phyloP scores from a whole-genome alignment of 1,140 invertebrate species.

The Scaptomyza hsui region DNA sequence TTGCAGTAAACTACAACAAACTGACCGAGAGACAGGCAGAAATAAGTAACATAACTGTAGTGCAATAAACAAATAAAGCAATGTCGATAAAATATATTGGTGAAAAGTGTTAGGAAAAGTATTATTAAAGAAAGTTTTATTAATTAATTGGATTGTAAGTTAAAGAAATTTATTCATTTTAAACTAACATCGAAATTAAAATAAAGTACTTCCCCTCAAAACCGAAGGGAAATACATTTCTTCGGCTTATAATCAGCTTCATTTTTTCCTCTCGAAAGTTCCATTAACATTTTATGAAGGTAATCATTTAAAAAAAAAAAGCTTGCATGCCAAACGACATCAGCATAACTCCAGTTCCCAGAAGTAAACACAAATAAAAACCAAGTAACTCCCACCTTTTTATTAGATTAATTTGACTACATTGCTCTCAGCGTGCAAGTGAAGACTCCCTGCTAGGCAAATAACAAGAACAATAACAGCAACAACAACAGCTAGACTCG shows the following conservation, averaged over 20 bases:
- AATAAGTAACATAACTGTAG: not conserved
- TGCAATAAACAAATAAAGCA: not conserved
- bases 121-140: not conserved
- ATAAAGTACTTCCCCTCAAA: not conserved
- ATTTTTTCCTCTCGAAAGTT: constrained; percentile 7
- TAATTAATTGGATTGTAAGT: not conserved
- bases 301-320: constrained; percentile 25
- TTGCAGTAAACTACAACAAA: constrained; percentile 1
- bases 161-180: not conserved
- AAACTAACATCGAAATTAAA: not conserved
- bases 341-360: constrained; percentile 16
- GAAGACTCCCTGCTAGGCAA: constrained; percentile 54
- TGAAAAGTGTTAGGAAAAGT: not conserved
- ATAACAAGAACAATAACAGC: constrained; percentile 21
- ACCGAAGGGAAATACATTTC: not conserved
- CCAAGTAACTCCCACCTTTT: constrained; percentile 69
- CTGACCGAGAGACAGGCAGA: not conserved
- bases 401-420: constrained; percentile 78
- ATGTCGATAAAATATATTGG: not conserved
- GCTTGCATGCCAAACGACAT: constrained; percentile 15
- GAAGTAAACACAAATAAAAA: constrained; percentile 20
- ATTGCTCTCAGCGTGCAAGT: constrained; percentile 63
- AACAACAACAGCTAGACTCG: not conserved
- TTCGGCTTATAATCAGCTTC: too few relatives aligned
- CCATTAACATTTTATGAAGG: constrained; percentile 32